phyloP scores from a whole-genome alignment of 2,113 vertebrate species.

The Lethenteron reissneri region DNA sequence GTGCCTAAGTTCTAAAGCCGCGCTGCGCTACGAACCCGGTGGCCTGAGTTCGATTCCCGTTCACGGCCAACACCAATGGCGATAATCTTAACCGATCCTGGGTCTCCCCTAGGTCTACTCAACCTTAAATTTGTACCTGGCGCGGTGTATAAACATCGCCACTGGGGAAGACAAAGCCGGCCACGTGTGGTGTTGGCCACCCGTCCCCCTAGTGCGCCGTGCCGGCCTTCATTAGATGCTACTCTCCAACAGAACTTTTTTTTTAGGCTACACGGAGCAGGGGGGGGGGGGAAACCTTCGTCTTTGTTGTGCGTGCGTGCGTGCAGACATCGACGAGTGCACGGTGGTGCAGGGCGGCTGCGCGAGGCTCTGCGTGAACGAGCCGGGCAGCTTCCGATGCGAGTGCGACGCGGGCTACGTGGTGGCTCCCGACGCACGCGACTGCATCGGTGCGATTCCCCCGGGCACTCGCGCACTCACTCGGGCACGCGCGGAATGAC shows the following conservation, averaged over 20 bases:
- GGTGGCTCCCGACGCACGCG: slow-evolving; percentile 19
- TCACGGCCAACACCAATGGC: too few species aligned
- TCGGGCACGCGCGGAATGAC: neutral
- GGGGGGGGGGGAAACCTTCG: too few species aligned
- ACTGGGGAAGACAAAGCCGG: too few species aligned
- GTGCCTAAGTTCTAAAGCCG: too few species aligned
- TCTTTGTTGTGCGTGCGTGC: too few species aligned
- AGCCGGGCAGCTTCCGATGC: slow-evolving; percentile 24
- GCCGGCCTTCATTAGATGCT: neutral
- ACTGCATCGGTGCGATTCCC: slow-evolving; percentile 25
- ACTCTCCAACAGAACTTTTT: neutral
- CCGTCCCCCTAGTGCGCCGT: neutral
- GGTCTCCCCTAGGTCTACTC: too few species aligned
- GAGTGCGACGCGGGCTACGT: slow-evolving; percentile 22
- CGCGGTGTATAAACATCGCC: too few species aligned
- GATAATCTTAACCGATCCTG: too few species aligned
- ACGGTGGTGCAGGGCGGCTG: slow-evolving; percentile 21
- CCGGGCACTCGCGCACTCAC: neutral
- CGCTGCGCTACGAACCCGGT: too few species aligned
- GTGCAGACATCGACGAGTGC: slow-evolving; percentile 32
- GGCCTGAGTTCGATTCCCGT: too few species aligned
- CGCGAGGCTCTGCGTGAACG: slow-evolving; percentile 28
- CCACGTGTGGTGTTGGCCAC: too few species aligned
- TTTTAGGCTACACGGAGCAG: neutral
- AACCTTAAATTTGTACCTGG: too few species aligned